Evolutionary conservation across 2,113 vertebrate species (phyloP), one percentile per base, ranked within the genome.

Genomic region (Salvelinus alpinus): DNA sequence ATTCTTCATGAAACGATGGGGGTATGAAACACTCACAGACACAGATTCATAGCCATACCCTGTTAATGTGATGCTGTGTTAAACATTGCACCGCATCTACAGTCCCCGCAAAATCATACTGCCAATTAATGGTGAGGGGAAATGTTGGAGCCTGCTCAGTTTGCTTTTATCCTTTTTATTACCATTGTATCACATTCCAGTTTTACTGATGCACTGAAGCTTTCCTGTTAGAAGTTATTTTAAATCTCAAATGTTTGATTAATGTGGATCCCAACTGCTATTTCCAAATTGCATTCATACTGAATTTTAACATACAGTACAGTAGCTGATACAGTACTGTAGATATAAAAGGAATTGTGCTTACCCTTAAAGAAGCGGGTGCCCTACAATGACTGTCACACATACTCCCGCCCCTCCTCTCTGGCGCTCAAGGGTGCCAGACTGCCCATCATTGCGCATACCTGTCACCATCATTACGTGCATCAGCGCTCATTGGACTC

Each of bases 31-130:
- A 68, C 75, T 54, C 64, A 65, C 47, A 80, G 66, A 75, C 64
- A 85, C 73, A 44, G 38, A 44, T 44, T 44, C 38, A 44, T 44
- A 44, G 2, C 38, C 38, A 75, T 86, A 82, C 84, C 71, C 79
- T 84, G 79, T 77, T 87, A 88, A 85, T 89, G 82, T 64, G 79
- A 80, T 83, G 79, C 82, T 80, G 83, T 88, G 80, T 90, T 88
- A 81, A 73, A 87, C 68, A 83, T 74, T 68, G 76, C 80, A 74
- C 80, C 72, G 48, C 48, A 76, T 75, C 47, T 18, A 54, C 51
- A 18, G 51, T 54, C 64, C 60, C 74, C 71, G 66, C 65, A 70
- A 24, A 12, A 69, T 76, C 79, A 75, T 54, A 54, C 51, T 73
- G 75, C 59, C 75, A 78, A 75, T 80, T 77, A 75, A 70, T 72